phyloP scores from a whole-genome alignment of 2,888 invertebrate species.

The Cactoblastis cactorum region DNA sequence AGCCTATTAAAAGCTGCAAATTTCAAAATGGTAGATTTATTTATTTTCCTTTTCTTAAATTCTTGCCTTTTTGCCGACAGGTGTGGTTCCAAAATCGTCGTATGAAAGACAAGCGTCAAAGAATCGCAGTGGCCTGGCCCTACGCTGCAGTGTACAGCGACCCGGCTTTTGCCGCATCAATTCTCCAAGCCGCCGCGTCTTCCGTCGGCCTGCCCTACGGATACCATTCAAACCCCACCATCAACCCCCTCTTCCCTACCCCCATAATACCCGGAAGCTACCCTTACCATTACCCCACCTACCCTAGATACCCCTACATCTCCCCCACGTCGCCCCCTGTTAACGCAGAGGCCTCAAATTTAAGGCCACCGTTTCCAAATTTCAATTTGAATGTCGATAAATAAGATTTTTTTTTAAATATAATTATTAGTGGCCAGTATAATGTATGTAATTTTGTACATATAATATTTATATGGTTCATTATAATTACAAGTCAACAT shows the following conservation, averaged over 20 bases:
- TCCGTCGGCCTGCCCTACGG: slow-evolving; percentile 83
- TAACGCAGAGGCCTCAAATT: slow-evolving; percentile 55
- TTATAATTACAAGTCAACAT: no score
- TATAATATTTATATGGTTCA: no score
- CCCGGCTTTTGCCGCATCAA: slow-evolving; percentile 94
- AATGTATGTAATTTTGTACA: no score
- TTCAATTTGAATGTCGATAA: slow-evolving; percentile 72
- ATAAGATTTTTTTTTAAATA: slow-evolving; percentile 31
- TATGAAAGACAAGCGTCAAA: slow-evolving; percentile 98
- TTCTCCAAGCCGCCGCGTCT: slow-evolving; percentile 93
- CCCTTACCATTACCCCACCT: slow-evolving; percentile 79
- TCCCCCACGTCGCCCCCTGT: slow-evolving; percentile 72
- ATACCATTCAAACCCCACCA: slow-evolving; percentile 79
- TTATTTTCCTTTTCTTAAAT: no score
- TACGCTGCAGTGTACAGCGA: slow-evolving; percentile 96
- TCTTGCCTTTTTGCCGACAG: slow-evolving; percentile 68
- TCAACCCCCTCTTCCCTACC: slow-evolving; percentile 76
- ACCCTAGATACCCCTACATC: slow-evolving; percentile 76
- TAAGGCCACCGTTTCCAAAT: slow-evolving; percentile 72
- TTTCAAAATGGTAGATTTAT: no score
- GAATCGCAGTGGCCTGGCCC: slow-evolving; percentile 96
- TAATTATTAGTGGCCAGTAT: slow-evolving; percentile 17
- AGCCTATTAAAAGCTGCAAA: no score
- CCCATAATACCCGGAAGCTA: slow-evolving; percentile 78
- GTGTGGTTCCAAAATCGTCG: slow-evolving; percentile 99